A percentile compares a stretch with the other conserved stretches of the same genome.
phyloP scores from a whole-genome alignment of 2,888 invertebrate genomes.

The Acleris cristana region DNA sequence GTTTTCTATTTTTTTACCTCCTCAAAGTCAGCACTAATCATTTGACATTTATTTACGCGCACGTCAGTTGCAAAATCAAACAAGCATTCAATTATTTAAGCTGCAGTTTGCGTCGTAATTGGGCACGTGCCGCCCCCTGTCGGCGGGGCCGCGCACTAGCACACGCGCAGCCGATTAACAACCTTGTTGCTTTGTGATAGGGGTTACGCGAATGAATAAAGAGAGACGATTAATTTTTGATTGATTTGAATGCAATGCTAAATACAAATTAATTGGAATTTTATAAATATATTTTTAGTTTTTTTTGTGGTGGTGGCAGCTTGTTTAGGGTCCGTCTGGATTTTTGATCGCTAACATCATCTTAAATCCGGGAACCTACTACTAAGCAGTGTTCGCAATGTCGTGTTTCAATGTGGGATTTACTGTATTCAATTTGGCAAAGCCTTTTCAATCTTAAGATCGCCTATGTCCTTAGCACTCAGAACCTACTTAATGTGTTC shows the following conservation, averaged over 20 bases:
- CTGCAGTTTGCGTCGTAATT: constrained; percentile 64
- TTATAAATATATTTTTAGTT: constrained; percentile 57
- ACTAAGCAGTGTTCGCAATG: too few relatives aligned
- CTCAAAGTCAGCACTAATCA: constrained; percentile 28
- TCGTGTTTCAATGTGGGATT: too few relatives aligned
- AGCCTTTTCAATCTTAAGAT: too few relatives aligned
- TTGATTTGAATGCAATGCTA: constrained; percentile 49
- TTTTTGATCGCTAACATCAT: too few relatives aligned
- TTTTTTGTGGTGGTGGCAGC: constrained; percentile 12
- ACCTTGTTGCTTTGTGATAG: background rate
- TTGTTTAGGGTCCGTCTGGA: too few relatives aligned
- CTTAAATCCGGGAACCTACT: too few relatives aligned
- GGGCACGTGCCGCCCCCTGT: constrained; percentile 72
- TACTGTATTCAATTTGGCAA: too few relatives aligned
- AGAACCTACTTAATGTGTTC: too few relatives aligned
- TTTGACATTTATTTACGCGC: constrained; percentile 41
- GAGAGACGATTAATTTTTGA: constrained; percentile 47
- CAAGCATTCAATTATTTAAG: constrained; percentile 76
- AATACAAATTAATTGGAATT: constrained; percentile 70
- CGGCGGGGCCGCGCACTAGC: constrained; percentile 32
- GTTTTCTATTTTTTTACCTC: background rate
- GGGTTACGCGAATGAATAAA: constrained; percentile 5
- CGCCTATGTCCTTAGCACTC: too few relatives aligned
- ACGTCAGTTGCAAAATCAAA: constrained; percentile 76
- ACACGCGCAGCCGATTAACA: constrained; percentile 22